Evolutionary conservation across 2,888 invertebrate species (phyloP), one percentile per base, ranked within the genome.

Genomic region (Drosophila kanekoi): DNA sequence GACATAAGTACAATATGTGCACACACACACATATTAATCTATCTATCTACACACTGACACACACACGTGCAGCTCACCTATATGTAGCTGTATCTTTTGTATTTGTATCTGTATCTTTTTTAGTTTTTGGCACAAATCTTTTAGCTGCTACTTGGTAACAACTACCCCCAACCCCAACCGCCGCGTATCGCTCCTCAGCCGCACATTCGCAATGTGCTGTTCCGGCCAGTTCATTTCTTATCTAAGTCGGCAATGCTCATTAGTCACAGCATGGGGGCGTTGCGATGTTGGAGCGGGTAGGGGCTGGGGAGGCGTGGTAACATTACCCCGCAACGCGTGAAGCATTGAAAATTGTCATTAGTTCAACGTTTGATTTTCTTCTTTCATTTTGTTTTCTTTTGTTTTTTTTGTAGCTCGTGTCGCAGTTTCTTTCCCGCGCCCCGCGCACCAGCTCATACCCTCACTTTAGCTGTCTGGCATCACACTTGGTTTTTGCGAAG

Each of bases 321-420:
- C 14, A 40, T 48, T 59, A 40, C 8, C 52, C 61, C 73, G 49
- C 49, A 62, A 66, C 88, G 73, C 79, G 73, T 85, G 77, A 79
- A 88, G 78, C 83, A 88, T 84, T 78, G 87, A 83, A 84, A 84
- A 84, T 88, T 84, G 87, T 88, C 83, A 84, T 84, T 84, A 88
- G 83, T 88, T 86, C 70, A 72, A 71, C 80, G 64, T 83, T 86
- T 83, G 80, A 83, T 75, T 87, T 69, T 74, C 49, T 60, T 40
- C n/a, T 8, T 44, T 32, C 16, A 3, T 10, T 40, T 16, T 16
- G 16, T 52, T 53, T 54, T 54, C 33, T 10, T 67, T 74, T n/a
- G n/a, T n/a, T n/a, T n/a, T 79, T 62, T 65, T 52, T 60, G 23
- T 23, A 32, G 63, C 61, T 77, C 48, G 51, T 73, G 59, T 77